Base-by-base conservation (phyloP, 2,113 vertebrate species). In the Oriolus oriolus region DNA sequence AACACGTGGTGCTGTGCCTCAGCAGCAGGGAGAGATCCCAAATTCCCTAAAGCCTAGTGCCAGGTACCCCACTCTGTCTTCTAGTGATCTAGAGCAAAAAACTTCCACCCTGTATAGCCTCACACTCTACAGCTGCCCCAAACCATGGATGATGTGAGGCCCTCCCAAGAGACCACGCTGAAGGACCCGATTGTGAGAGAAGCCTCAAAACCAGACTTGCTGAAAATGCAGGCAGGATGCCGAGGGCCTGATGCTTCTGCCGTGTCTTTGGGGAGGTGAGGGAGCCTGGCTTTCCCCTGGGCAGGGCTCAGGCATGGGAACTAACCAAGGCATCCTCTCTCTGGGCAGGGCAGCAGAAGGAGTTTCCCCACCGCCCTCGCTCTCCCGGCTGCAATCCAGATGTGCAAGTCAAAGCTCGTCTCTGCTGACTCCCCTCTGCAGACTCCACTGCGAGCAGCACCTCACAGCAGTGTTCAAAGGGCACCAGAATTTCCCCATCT, bases 291-390 rank as follows among this genome's bases (percentile, higher is more conserved):
- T 63, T 2, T 17, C 13, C 37, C 56, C 11, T 1, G 6, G 27
- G 59, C 53, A 74, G 54, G 73, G 49, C 49, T 84, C 26, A 2
- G 74, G 42, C 24, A 27, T 2, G 2, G 68, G 9, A 22, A 8
- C 16, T 13, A 16, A 47, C 16, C 1, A 0, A n/a, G 20, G 4
- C 0, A 2, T 10, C 16, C 82, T 7, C 35, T 63, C 65, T 59
- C 81, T 24, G 59, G 28, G n/a, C 79, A 59, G 22, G 63, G 37
- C 35, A 79, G 53, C 47, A 56, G 42, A 44, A 59, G 27, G 13
- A 0, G 0, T 17, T 44, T 24, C 11, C 37, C 20, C 70, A 14
- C 35, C 0, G 0, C 20, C 47, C 64, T 49, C 0, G 0, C 8
- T 66, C 30, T 44, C 37, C 53, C 0, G 0, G 45, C 3, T 71